phyloP scores from a whole-genome alignment of 2,888 invertebrate species.

The Sinentomon sp. region DNA sequence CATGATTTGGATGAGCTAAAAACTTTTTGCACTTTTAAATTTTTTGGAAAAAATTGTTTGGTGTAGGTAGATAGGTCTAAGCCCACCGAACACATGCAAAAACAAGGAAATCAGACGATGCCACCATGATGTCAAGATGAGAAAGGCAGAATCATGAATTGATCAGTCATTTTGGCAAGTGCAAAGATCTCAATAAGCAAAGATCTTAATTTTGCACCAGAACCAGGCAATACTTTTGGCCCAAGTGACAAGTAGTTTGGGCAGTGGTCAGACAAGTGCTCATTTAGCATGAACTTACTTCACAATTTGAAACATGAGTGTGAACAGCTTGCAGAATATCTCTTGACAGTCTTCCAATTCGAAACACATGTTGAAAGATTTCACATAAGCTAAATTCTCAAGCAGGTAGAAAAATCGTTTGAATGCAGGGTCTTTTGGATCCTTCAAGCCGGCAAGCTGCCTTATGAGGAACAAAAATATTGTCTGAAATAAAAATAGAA shows the following conservation, averaged over 20 bases:
- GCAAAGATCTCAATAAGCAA: too few species aligned
- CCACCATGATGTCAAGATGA: too few species aligned
- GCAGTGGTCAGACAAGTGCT: neutral
- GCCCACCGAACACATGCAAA: too few species aligned
- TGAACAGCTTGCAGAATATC: conserved; percentile 77
- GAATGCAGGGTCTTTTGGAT: conserved; percentile 89
- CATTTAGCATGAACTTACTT: conserved; percentile 60
- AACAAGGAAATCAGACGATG: too few species aligned
- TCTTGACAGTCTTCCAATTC: conserved; percentile 92
- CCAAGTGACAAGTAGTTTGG: neutral
- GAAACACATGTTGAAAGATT: conserved; percentile 95
- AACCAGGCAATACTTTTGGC: too few species aligned
- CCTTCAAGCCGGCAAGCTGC: conserved; percentile 70
- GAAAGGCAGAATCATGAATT: too few species aligned
- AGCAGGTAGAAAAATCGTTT: conserved; percentile 89
- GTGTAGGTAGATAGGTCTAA: too few species aligned
- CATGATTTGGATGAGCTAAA: too few species aligned
- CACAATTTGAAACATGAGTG: conserved; percentile 80
- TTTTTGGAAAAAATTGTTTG: too few species aligned
- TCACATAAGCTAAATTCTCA: conserved; percentile 89
- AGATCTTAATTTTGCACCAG: too few species aligned
- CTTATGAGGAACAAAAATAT: conserved; percentile 85
- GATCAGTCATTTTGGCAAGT: too few species aligned
- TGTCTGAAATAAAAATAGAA: conserved; percentile 25
- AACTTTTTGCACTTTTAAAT: too few species aligned